Percentiles rank a stretch among this genome's conserved stretches.
These are phyloP conservation scores for Pelvicachromis taeniatus DNA, from an alignment of 2,113 vertebrate genomes.

Conservation along the genomic window DNA sequence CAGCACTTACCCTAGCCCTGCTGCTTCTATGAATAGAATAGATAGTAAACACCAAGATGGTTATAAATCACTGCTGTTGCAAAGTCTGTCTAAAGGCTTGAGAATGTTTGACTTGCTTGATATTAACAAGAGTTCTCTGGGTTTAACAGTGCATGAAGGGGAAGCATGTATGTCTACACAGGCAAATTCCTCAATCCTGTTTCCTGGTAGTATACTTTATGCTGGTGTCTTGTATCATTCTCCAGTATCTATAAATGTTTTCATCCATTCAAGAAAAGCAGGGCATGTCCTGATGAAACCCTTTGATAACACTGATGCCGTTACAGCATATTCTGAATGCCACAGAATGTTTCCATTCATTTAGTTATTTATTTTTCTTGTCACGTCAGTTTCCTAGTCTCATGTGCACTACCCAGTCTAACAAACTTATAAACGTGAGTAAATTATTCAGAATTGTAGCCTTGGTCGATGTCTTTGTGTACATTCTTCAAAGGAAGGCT, in stretches of 20 bases:
- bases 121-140: background rate
- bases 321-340: background rate
- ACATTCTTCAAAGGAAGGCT: background rate
- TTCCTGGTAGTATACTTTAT: background rate
- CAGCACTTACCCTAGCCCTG: background rate
- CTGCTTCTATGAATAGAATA: slow-evolving; percentile 25
- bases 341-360: background rate
- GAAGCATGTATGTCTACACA: background rate
- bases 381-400: background rate
- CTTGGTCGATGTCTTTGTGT: background rate
- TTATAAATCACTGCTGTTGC: background rate
- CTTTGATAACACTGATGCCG: background rate
- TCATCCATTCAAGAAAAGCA: background rate
- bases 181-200: background rate
- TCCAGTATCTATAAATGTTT: background rate
- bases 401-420: background rate
- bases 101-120: background rate
- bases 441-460: background rate
- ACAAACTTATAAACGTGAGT: background rate
- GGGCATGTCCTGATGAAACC: background rate
- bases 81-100: background rate
- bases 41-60: background rate
- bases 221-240: background rate
- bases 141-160: background rate
- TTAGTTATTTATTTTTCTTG: background rate